Percentiles rank a stretch among this genome's conserved stretches.
Evolutionary conservation across 2,888 invertebrate species (phyloP).

Genomic region (Eueremaeus valkanovi): DNA sequence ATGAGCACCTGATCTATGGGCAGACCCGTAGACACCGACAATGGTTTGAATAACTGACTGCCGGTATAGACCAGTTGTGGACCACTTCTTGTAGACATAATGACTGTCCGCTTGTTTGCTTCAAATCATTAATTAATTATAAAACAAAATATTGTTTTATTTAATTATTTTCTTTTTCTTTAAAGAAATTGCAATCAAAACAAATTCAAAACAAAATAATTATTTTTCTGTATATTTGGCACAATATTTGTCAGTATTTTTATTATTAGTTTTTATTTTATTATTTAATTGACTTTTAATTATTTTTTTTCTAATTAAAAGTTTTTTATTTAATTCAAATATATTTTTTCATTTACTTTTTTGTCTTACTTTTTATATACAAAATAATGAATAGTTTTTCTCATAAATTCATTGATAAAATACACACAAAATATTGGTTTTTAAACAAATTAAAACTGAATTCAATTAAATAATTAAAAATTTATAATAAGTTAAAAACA

Average conservation of each 20-base stretch:
- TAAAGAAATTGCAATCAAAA: neutral
- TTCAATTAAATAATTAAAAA: neutral
- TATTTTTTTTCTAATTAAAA: neutral
- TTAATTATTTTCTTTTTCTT: neutral
- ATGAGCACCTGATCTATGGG: slow-evolving; percentile 46
- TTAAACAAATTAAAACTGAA: neutral
- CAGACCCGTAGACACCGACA: slow-evolving; percentile 35
- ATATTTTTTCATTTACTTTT: too few species aligned
- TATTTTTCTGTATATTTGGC: neutral
- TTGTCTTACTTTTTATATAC: too few species aligned
- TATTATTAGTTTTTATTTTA: too few species aligned
- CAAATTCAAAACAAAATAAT: too few species aligned
- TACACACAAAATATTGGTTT: neutral
- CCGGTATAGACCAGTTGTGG: slow-evolving; percentile 30
- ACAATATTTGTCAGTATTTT: too few species aligned
- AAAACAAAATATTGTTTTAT: neutral
- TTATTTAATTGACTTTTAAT: too few species aligned
- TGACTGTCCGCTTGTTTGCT: neutral
- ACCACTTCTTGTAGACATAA: slow-evolving; percentile 31
- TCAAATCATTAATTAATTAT: neutral
- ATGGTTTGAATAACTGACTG: slow-evolving; percentile 6
- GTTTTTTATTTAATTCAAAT: neutral
- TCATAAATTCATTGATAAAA: too few species aligned
- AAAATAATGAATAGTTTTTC: too few species aligned
- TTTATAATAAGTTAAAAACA: too few species aligned